Percentiles rank a stretch among this genome's conserved stretches.
Evolutionary conservation across 53 echinoderm and acorn worm genomes (phyloP).

Genomic region (Hippasteria phrygiana): DNA sequence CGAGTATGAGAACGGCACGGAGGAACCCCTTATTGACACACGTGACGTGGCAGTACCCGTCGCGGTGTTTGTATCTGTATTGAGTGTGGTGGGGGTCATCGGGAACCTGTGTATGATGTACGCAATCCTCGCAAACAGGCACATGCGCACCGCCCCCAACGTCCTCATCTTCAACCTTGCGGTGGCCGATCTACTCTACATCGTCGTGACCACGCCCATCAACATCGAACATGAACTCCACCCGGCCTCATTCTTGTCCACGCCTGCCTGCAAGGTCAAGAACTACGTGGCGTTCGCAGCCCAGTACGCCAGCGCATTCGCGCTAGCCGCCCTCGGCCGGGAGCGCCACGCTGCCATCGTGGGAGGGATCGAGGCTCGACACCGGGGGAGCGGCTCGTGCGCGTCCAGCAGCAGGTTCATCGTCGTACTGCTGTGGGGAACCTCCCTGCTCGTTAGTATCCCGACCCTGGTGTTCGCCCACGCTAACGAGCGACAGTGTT

Average conservation of each 20-base stretch:
- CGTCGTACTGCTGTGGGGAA: conserved; percentile 67
- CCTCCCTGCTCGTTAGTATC: conserved; percentile 39
- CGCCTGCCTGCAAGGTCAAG: conserved; percentile 71
- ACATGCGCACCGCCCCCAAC: conserved; percentile 83
- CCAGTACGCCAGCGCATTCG: conserved; percentile 84
- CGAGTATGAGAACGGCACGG: no score
- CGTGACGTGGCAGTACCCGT: not conserved
- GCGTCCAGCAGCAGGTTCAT: conserved; percentile 52
- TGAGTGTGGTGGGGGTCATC: conserved; percentile 4
- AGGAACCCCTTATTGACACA: no score
- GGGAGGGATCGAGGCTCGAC: conserved; percentile 55
- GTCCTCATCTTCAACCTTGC: conserved; percentile 88
- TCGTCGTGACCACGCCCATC: conserved; percentile 79
- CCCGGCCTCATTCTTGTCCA: conserved; percentile 60
- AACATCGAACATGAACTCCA: conserved; percentile 75
- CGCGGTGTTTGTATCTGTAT: not conserved
- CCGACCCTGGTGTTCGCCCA: conserved; percentile 69
- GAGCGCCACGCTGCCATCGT: conserved; percentile 86
- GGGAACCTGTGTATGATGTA: conserved; percentile 45
- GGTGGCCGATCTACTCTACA: conserved; percentile 79
- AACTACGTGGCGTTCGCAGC: conserved; percentile 65
- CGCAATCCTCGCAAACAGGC: conserved; percentile 52
- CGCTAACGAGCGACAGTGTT: not conserved
- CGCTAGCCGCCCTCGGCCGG: conserved; percentile 79
- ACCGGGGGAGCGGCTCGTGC: conserved; percentile 25